Base-by-base conservation (phyloP, 2,888 invertebrate genomes). In the Serrognathus titanus region DNA sequence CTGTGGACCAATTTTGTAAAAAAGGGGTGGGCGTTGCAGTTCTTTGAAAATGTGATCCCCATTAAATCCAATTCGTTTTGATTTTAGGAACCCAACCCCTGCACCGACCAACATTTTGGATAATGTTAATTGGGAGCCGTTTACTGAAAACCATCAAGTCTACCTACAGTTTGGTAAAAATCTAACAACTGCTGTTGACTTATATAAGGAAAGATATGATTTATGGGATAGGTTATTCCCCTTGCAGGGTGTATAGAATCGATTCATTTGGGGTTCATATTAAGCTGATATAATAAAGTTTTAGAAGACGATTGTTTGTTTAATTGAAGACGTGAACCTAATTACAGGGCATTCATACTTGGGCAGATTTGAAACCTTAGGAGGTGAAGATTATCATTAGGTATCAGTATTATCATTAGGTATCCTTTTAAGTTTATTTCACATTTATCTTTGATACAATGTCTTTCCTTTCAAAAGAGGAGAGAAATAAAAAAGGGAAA, bases 71-170 rank as follows among this genome's bases (percentile, higher is more conserved):
- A 24, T 3, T 35, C 11, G 3, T 13, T 48, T n/a, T 40, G 7
- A 9, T 67, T 70, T 31, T 70, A 86, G 79, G 69, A 83, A 75
- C 70, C 83, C 79, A 6, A 75, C 77, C 49, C 76, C 78, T 0
- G 68, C 69, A 8, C 62, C 68, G 11, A 67, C 71, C 9, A 66
- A 69, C 2, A 59, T 67, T 7, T 65, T 76, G 51, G 70, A 71
- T 46, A 71, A 74, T 37, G 68, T 75, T 1, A 74, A 68, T 41
- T 80, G 80, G 80, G 73, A 75, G 37, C 72, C 73, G 12, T 77
- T 73, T 41, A 71, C 69, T 2, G 49, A 62, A 1, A 69, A 69
- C 35, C 71, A 68, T 24, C 72, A 77, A 51, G 74, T 75, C 51
- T 80, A 78, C 57, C 60, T 80, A 62, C 74, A 79, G 13, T 77